phyloP scores from a whole-genome alignment of 2,113 vertebrate species.

The Hydropotes inermis region DNA sequence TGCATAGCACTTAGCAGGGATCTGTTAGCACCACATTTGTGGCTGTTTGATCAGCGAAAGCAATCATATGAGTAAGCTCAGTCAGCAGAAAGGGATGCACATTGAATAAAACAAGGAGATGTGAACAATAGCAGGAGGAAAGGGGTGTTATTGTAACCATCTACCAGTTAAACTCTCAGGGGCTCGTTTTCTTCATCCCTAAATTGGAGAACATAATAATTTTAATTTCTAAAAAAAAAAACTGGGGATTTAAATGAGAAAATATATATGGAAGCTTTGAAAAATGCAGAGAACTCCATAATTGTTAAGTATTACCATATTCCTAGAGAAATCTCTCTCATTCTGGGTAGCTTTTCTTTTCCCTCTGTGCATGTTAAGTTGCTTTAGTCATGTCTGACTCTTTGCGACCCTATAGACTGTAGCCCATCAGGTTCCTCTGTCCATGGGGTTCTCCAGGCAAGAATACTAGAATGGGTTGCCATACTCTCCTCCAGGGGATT shows the following conservation, averaged over 20 bases:
- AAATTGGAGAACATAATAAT: background rate
- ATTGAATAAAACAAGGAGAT: background rate
- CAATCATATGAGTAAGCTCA: background rate
- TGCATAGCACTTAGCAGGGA: background rate
- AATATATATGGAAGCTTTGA: background rate
- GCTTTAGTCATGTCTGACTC: background rate
- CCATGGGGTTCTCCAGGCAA: background rate
- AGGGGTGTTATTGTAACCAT: background rate
- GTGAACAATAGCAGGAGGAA: background rate
- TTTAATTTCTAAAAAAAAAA: background rate
- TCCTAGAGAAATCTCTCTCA: background rate
- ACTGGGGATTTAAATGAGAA: background rate
- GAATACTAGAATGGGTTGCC: background rate
- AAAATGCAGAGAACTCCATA: background rate
- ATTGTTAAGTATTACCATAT: background rate
- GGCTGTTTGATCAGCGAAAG: background rate
- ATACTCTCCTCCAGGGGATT: background rate
- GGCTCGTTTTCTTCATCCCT: background rate
- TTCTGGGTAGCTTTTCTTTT: background rate
- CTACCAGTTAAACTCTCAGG: background rate
- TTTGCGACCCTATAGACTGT: background rate
- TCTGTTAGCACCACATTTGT: background rate
- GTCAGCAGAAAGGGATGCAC: fast-evolving
- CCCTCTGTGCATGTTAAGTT: background rate
- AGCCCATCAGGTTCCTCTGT: background rate